phyloP scores from a whole-genome alignment of 2,888 invertebrate genomes.

The Dicycla oo region DNA sequence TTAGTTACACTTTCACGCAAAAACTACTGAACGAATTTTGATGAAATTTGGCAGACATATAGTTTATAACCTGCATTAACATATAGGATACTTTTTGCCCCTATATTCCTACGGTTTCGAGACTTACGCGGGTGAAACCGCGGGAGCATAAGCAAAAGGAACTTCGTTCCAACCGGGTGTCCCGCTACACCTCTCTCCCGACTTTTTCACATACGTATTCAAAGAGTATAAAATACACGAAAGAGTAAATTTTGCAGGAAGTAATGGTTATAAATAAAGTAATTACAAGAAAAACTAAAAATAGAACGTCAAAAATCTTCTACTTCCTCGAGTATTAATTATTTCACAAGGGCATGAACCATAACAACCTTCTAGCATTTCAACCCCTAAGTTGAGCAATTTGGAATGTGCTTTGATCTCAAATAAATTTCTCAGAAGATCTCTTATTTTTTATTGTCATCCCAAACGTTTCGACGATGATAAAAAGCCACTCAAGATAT shows the following conservation, averaged over 20 bases:
- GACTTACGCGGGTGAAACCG: too few species aligned
- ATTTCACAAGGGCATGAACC: conserved; percentile 16
- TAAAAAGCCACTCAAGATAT: conserved; percentile 48
- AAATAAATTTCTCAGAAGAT: conserved; percentile 44
- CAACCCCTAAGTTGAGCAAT: conserved; percentile 32
- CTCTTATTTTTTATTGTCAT: conserved; percentile 53
- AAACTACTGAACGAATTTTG: too few species aligned
- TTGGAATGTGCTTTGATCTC: conserved; percentile 49
- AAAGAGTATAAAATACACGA: background rate
- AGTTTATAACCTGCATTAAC: too few species aligned
- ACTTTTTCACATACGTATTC: background rate
- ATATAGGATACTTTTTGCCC: too few species aligned
- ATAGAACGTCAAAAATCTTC: background rate
- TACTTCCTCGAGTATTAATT: background rate
- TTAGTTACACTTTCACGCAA: too few species aligned
- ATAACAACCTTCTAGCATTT: conserved; percentile 38
- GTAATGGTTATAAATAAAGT: background rate
- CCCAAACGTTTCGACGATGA: conserved; percentile 55
- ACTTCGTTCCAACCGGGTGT: too few species aligned
- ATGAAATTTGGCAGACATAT: too few species aligned
- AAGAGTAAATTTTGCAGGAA: background rate
- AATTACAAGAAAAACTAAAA: background rate
- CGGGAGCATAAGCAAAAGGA: too few species aligned
- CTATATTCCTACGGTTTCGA: too few species aligned
- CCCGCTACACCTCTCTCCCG: too few species aligned